These are phyloP conservation scores for Electrophaes corylata DNA, from an alignment of 2,888 invertebrate genomes.

Conservation along the genomic window DNA sequence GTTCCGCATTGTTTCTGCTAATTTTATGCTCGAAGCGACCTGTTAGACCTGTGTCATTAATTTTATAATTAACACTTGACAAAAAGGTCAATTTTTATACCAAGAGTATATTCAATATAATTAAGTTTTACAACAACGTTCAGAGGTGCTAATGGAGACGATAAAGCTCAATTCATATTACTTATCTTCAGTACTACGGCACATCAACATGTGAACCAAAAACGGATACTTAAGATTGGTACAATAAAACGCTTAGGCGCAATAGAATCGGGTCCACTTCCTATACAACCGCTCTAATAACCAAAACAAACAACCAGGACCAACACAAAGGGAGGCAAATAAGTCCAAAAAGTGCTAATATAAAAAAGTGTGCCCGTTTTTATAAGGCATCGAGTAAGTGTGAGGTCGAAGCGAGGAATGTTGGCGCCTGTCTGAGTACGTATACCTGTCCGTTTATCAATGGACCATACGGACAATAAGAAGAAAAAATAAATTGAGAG, in stretches of 20 bases:
- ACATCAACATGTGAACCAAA: constrained; percentile 56
- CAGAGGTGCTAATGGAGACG: constrained; percentile 67
- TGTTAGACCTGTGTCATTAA: constrained; percentile 57
- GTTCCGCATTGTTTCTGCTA: constrained; percentile 71
- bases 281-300: constrained; percentile 80
- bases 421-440: constrained; percentile 84
- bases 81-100: constrained; percentile 45
- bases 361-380: constrained; percentile 82
- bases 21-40: constrained; percentile 64
- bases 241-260: constrained; percentile 82
- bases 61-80: constrained; percentile 70
- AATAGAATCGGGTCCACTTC: constrained; percentile 81
- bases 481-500: constrained; percentile 69
- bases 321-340: constrained; percentile 79
- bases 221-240: constrained; percentile 79
- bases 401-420: constrained; percentile 84
- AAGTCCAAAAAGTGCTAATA: constrained; percentile 81
- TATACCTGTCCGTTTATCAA: constrained; percentile 84
- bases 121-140: constrained; percentile 39
- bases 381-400: constrained; percentile 80
- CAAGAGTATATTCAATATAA: not conserved
- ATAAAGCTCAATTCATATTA: constrained; percentile 56
- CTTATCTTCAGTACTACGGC: constrained; percentile 47
- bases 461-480: constrained; percentile 78
- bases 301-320: constrained; percentile 81